These are phyloP conservation scores for Paratrypauchen microcephalus DNA, from an alignment of 2,797 vertebrate species.

Conservation along the genomic window DNA sequence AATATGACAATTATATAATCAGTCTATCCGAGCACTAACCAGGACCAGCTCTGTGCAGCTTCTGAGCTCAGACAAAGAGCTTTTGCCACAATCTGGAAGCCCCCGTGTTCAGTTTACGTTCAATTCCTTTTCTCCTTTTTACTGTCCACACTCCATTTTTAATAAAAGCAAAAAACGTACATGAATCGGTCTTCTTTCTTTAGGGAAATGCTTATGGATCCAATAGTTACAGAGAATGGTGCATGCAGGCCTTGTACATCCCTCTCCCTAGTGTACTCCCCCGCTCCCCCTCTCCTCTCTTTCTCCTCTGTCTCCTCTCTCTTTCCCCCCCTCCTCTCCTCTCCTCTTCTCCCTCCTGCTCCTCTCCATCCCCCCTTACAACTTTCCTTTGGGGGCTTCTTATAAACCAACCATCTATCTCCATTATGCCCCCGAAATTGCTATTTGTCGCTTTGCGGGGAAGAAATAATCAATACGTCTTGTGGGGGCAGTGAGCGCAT, in stretches of 20 bases:
- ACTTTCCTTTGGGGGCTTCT: conserved; percentile 72
- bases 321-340: no score
- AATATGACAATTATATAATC: no score
- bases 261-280: conserved; percentile 9
- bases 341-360: neutral
- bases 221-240: neutral
- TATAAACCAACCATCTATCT: conserved; percentile 81
- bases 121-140: neutral
- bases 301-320: neutral
- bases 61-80: no score
- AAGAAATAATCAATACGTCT: conserved; percentile 84
- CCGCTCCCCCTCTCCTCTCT: neutral
- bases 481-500: conserved; percentile 80
- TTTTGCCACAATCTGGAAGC: neutral
- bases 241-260: conserved; percentile 11
- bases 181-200: neutral
- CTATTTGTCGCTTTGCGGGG: conserved; percentile 81
- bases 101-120: neutral
- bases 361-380: conserved; percentile 49
- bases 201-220: neutral
- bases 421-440: conserved; percentile 80
- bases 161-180: neutral
- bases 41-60: no score
- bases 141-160: neutral
- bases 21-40: no score